Conservation (phyloP, 2,888 invertebrate genomes). For the Hypselothyrea guttata region DNA sequence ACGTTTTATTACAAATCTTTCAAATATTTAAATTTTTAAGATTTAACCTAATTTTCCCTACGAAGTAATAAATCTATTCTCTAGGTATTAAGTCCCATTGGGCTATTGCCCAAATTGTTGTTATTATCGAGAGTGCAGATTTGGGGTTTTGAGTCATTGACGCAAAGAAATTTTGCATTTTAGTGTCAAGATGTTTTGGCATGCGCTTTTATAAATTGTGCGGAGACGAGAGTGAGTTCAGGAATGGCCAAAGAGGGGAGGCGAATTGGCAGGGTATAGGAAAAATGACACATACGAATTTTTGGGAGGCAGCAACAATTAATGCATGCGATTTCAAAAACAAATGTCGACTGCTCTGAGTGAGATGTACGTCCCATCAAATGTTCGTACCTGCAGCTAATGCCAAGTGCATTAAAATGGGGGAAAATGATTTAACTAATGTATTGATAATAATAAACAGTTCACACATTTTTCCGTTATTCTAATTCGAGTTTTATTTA, state of each 20-base stretch:
- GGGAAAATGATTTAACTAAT: not conserved
- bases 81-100: conserved; percentile 22
- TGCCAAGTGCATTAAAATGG: conserved; percentile 34
- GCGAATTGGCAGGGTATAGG: not conserved
- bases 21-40: no score
- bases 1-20: no score
- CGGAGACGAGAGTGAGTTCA: no score
- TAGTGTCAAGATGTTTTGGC: conserved; percentile 72
- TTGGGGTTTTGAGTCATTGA: conserved; percentile 72
- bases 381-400: conserved; percentile 28
- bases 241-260: not conserved
- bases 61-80: no score
- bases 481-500: conserved; percentile 1
- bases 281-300: conserved; percentile 5
- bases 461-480: conserved; percentile 3
- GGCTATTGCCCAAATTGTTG: conserved; percentile 16
- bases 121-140: conserved; percentile 43
- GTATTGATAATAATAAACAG: not conserved
- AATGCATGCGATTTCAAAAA: conserved; percentile 70
- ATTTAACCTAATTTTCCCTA: no score
- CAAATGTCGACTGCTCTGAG: conserved; percentile 26
- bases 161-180: conserved; percentile 77
- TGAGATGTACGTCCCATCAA: conserved; percentile 41
- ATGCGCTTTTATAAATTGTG: no score
- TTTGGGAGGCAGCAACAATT: conserved; percentile 72